Conservation (phyloP, 2,113 vertebrate species). For the Genyomyrus donnyi region DNA sequence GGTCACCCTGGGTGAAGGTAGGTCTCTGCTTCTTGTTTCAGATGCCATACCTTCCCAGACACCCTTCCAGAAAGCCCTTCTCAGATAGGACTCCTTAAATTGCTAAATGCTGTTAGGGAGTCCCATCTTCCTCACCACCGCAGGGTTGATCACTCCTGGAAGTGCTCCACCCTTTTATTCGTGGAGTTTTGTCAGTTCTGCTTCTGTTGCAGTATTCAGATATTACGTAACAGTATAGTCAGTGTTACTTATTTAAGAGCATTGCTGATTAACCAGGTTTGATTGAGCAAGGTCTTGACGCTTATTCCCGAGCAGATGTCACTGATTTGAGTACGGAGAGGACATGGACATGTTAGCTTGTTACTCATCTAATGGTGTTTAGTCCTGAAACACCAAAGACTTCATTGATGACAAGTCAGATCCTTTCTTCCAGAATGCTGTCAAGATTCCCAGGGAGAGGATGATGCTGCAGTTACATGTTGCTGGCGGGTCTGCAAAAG, state of each 20-base stretch:
- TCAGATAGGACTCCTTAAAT: neutral
- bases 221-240: neutral
- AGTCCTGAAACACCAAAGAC: neutral
- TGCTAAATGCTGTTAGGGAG: neutral
- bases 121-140: neutral
- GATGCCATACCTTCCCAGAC: neutral
- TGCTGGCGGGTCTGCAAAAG: neutral
- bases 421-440: neutral
- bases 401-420: neutral
- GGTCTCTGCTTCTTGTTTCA: neutral
- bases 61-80: neutral
- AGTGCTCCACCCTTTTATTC: neutral
- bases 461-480: neutral
- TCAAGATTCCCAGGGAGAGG: neutral
- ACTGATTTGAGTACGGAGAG: neutral
- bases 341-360: neutral
- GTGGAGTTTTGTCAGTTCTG: neutral
- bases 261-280: neutral
- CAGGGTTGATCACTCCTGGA: neutral
- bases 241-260: neutral
- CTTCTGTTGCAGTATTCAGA: neutral
- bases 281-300: neutral
- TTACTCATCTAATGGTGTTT: neutral
- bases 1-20: neutral
- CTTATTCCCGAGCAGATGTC: neutral